A percentile compares a stretch with the other conserved stretches of the same genome.
phyloP scores from a whole-genome alignment of 2,888 invertebrate species.

The Agelastica alni region DNA sequence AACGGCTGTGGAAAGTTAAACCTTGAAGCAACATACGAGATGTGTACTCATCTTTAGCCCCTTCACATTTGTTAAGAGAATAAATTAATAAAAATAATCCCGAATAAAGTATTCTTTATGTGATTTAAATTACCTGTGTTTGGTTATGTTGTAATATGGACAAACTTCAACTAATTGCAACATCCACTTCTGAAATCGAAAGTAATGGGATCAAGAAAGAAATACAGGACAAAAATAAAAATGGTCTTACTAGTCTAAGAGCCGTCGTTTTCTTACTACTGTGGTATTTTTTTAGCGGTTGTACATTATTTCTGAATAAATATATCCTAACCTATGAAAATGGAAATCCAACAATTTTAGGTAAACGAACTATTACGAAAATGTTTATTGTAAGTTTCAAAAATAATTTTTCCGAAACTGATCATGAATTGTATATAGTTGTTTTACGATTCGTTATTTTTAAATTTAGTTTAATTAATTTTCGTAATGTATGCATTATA shows the following conservation, averaged over 20 bases:
- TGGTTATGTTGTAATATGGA: slow-evolving; percentile 34
- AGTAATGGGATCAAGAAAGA: slow-evolving; percentile 35
- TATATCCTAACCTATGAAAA: slow-evolving; percentile 73
- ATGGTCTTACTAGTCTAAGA: slow-evolving; percentile 63
- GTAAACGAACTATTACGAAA: too few relatives aligned
- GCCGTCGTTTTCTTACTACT: slow-evolving; percentile 66
- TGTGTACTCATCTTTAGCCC: background rate
- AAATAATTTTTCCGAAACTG: too few relatives aligned
- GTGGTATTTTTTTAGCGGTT: slow-evolving; percentile 80
- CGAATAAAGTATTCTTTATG: background rate
- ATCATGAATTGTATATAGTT: too few relatives aligned
- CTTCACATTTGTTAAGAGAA: background rate
- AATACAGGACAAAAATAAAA: slow-evolving; percentile 32
- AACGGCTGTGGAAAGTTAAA: background rate
- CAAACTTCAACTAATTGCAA: slow-evolving; percentile 21
- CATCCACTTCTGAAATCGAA: slow-evolving; percentile 30
- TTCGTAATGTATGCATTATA: too few relatives aligned
- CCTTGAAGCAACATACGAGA: background rate
- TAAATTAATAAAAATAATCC: background rate
- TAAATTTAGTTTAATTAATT: too few relatives aligned
- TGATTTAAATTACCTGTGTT: background rate
- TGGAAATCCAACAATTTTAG: slow-evolving; percentile 74
- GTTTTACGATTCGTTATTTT: background rate
- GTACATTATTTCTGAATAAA: slow-evolving; percentile 77
- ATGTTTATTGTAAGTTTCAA: too few relatives aligned